Percentiles rank a stretch among this genome's conserved stretches.
phyloP scores from a whole-genome alignment of 2,888 invertebrate genomes.

The Amblyteles armatorius region DNA sequence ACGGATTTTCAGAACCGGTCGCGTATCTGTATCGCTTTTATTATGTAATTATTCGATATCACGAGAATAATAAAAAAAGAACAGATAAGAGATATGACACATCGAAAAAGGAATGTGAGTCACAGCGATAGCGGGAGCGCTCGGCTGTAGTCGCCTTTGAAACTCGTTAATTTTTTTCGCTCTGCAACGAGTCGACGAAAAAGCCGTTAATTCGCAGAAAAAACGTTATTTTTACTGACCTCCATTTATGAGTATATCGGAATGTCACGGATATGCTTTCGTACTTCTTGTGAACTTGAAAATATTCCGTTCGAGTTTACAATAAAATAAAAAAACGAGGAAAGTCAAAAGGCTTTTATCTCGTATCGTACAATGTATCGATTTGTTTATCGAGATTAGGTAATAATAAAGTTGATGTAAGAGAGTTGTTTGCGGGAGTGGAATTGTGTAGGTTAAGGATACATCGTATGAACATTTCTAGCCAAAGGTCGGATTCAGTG shows the following conservation, averaged over 20 bases:
- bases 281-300: not conserved
- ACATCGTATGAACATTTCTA: no score
- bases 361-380: not conserved
- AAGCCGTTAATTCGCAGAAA: not conserved
- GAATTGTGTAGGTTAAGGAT: no score
- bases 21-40: constrained; percentile 30
- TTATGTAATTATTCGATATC: constrained; percentile 51
- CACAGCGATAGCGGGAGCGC: constrained; percentile 29
- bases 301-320: not conserved
- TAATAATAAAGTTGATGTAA: not conserved
- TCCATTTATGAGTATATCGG: not conserved
- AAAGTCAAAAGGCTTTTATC: not conserved
- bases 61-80: constrained; percentile 14
- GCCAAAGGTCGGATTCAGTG: no score
- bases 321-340: not conserved
- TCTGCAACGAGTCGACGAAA: not conserved
- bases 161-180: constrained; percentile 15
- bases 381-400: not conserved
- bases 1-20: not conserved
- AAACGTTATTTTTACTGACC: not conserved
- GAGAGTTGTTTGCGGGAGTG: no score
- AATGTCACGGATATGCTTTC: not conserved
- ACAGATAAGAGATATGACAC: constrained; percentile 14
- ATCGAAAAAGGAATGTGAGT: constrained; percentile 44
- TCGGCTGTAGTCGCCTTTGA: constrained; percentile 8